A percentile compares a stretch with the other conserved stretches of the same genome.
Conservation (phyloP, 2,797 vertebrate species). For the Melanogrammus aeglefinus region DNA sequence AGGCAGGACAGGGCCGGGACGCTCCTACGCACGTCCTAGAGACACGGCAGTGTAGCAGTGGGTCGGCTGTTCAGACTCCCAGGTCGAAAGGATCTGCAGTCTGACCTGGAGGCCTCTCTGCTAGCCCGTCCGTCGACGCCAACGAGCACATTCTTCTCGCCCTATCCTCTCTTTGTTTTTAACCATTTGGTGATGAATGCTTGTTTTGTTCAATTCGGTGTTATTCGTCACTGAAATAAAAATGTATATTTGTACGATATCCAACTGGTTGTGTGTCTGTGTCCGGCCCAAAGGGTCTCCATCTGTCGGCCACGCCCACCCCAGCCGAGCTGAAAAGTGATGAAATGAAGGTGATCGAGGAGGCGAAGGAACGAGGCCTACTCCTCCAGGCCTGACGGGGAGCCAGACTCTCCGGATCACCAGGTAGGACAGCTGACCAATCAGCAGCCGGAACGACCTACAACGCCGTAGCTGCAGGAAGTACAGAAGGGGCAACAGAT, state of each 20-base stretch:
- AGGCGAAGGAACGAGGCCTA: slow-evolving; percentile 80
- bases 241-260: too few relatives aligned
- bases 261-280: not conserved
- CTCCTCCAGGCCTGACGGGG: slow-evolving; percentile 62
- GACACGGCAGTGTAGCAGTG: too few relatives aligned
- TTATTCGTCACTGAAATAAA: too few relatives aligned
- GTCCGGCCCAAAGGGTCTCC: slow-evolving; percentile 81
- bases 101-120: too few relatives aligned
- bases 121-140: too few relatives aligned
- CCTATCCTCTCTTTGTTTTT: too few relatives aligned
- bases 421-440: slow-evolving; percentile 67
- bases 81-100: too few relatives aligned
- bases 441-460: not conserved
- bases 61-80: too few relatives aligned
- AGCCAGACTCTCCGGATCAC: slow-evolving; percentile 52
- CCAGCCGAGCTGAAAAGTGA: slow-evolving; percentile 93
- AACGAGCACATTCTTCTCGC: too few relatives aligned
- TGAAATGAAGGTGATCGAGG: slow-evolving; percentile 95
- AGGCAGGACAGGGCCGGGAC: slow-evolving; percentile 32
- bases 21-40: too few relatives aligned
- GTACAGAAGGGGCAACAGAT: not conserved
- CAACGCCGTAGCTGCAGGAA: not conserved
- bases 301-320: slow-evolving; percentile 96
- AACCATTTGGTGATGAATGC: too few relatives aligned
- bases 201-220: too few relatives aligned